Conservation (phyloP, 1,140 invertebrate genomes). For the Harpegnathos saltator region DNA sequence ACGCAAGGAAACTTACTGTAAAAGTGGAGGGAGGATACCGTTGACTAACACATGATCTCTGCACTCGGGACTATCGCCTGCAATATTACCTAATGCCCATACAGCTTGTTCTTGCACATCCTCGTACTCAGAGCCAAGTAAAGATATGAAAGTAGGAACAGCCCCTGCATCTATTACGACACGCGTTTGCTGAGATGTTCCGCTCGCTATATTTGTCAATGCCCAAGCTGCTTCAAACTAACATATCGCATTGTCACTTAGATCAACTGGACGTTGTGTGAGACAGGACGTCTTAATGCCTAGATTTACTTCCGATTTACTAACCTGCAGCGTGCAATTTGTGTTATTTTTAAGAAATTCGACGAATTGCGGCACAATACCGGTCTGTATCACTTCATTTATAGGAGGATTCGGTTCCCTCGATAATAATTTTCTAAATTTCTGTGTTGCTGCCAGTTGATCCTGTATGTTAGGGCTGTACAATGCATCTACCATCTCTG, state of each 20-base stretch:
- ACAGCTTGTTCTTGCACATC: slow-evolving; percentile 98
- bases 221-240: slow-evolving; percentile 99
- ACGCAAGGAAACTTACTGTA: slow-evolving; percentile 89
- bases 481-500: slow-evolving; percentile 93
- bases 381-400: slow-evolving; percentile 98
- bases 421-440: slow-evolving; percentile 97
- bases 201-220: slow-evolving; percentile 98
- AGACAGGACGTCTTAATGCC: too few relatives aligned
- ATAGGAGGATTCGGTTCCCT: slow-evolving; percentile 99
- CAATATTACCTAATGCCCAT: slow-evolving; percentile 98
- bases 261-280: too few relatives aligned
- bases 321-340: slow-evolving; percentile 95
- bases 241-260: slow-evolving; percentile 43
- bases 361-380: slow-evolving; percentile 98
- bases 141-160: slow-evolving; percentile 95
- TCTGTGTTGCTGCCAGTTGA: slow-evolving; percentile 96
- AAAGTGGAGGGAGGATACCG: slow-evolving; percentile 94
- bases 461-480: slow-evolving; percentile 93
- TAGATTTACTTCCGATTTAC: neutral
- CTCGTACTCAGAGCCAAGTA: slow-evolving; percentile 93
- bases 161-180: slow-evolving; percentile 97
- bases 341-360: slow-evolving; percentile 94
- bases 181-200: slow-evolving; percentile 96
- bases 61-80: slow-evolving; percentile 97
- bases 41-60: slow-evolving; percentile 95